Evolutionary conservation across 2,888 invertebrate species (phyloP).

Genomic region (Artemia sinica): DNA sequence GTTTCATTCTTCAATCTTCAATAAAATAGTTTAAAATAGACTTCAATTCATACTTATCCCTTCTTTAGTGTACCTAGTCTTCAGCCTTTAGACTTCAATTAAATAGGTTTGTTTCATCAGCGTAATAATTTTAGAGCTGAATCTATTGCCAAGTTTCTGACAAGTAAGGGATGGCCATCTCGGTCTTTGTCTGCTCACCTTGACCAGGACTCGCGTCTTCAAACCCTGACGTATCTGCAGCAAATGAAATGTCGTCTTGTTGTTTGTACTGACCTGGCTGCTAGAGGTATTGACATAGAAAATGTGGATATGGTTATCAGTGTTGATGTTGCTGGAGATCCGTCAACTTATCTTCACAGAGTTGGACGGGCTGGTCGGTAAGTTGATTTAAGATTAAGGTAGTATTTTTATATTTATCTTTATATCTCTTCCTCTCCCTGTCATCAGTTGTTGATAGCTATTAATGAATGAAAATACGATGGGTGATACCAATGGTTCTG

Average conservation of each 20-base stretch:
- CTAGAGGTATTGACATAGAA: conserved; percentile 84
- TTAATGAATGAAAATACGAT: too few species aligned
- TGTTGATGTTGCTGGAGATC: conserved; percentile 61
- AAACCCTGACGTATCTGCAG: conserved; percentile 56
- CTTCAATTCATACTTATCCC: too few species aligned
- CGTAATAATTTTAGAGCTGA: conserved; percentile 43
- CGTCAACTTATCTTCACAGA: conserved; percentile 74
- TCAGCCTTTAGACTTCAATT: conserved; percentile 18
- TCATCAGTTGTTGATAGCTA: too few species aligned
- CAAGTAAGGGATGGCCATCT: conserved; percentile 54
- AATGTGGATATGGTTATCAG: conserved; percentile 85
- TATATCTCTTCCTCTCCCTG: too few species aligned
- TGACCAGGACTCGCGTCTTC: conserved; percentile 55
- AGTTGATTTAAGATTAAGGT: neutral
- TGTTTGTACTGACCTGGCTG: conserved; percentile 67
- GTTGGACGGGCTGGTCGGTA: conserved; percentile 86
- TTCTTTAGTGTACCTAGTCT: too few species aligned
- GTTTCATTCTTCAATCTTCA: too few species aligned
- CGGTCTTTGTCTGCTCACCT: conserved; percentile 59
- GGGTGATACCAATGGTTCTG: too few species aligned
- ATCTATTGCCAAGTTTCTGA: conserved; percentile 52
- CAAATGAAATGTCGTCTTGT: conserved; percentile 64
- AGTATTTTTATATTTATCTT: too few species aligned
- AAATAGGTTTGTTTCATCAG: conserved; percentile 19
- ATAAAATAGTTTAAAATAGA: too few species aligned